Evolutionary conservation across 2,797 vertebrate species (phyloP), one percentile per base, ranked within the genome.

Genomic region (Adrianichthys oophorus): DNA sequence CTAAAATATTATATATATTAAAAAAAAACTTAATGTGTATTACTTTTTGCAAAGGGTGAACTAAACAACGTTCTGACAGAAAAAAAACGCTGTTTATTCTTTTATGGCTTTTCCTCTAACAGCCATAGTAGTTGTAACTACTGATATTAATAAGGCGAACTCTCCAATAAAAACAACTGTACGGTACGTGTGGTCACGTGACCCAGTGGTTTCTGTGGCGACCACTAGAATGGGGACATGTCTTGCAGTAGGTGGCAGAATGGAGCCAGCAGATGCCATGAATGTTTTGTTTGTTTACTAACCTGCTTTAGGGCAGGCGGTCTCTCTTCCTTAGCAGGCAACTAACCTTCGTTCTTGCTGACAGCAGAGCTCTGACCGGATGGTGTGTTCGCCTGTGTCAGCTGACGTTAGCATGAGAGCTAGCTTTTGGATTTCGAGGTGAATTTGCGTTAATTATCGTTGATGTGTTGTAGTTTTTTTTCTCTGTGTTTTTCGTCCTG

Each of bases 211-310:
- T 37, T 37, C 32, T 37, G 32, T 37, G 32, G 32, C 10, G 10
- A 37, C 32, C 42, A 15, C 7, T 1, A 15, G 37, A 26, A 8
- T 0, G 4, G 10, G 32, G 23, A n/a, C 12, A 1, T 46, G 45
- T 46, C 5, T 24, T 60, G 29, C 80, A 62, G 57, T 52, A 79
- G 84, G 18, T 59, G 87, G 78, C 79, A 55, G 56, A 47, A 21
- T 18, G 49, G 76, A 70, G 62, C 21, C 19, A 6, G 0, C 12
- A 48, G 47, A 65, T 52, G 23, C 48, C 42, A 10, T 23, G 59
- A 44, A 64, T 80, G 78, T 76, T 80, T 68, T 85, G 82, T 80
- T 68, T 85, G 82, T 77, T 78, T 70, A 61, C 68, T 48, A 40
- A 57, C 47, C 56, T 64, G 16, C 40, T 55, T 12, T 44, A 54